These are phyloP conservation scores for Herpailurus yagouaroundi DNA, from an alignment of 2,113 vertebrate species.

Conservation along the genomic window DNA sequence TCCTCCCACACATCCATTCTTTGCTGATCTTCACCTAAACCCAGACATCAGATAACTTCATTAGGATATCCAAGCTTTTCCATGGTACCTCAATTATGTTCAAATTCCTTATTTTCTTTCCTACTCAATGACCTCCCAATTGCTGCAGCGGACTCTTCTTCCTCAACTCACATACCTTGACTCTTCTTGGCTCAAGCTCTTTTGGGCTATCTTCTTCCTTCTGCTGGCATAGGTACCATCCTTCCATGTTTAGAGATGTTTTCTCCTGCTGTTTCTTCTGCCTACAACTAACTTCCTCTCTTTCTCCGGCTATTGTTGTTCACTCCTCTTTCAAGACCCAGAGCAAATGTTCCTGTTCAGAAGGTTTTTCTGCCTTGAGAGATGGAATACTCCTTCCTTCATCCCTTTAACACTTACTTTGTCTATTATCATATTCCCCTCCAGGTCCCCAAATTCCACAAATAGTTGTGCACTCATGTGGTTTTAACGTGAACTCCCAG, in stretches of 20 bases:
- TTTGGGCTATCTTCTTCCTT: neutral
- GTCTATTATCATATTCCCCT: neutral
- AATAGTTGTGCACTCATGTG: neutral
- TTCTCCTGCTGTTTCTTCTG: neutral
- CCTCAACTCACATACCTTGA: neutral
- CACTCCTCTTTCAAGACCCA: neutral
- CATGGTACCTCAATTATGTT: neutral
- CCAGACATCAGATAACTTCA: neutral
- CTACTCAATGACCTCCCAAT: neutral
- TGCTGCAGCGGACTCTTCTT: neutral
- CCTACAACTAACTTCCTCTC: neutral
- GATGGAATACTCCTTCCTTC: neutral
- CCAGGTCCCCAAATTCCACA: neutral
- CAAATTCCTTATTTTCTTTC: neutral
- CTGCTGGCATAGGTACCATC: accelerated
- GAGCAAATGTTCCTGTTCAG: neutral
- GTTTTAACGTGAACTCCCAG: neutral
- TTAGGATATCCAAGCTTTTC: neutral
- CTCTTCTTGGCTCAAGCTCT: neutral
- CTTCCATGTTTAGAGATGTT: neutral
- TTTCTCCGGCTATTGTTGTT: neutral
- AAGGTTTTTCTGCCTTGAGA: neutral
- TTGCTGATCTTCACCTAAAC: neutral
- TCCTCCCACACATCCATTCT: neutral
- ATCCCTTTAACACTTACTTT: neutral